Evolutionary conservation across 1,140 invertebrate species (phyloP), one percentile per base, ranked within the genome.

Genomic region (Drosophila repleta): DNA sequence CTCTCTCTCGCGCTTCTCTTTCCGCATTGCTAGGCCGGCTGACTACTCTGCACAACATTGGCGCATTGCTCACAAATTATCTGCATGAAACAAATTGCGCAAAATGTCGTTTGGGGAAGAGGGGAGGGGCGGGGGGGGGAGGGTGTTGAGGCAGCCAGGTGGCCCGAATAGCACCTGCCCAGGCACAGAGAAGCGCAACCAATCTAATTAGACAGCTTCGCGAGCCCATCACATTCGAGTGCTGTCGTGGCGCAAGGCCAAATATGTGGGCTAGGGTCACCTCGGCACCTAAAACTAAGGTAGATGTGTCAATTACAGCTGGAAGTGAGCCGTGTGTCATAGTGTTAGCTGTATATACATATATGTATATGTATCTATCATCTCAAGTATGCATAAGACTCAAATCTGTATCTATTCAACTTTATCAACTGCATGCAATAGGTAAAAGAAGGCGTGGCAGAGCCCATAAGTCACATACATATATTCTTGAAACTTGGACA

Each of bases 161-260:
- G 48, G 48, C 46, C 45, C 21, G 11, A 29, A 8, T 41, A 11
- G n/a, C 32, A 35, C 10, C 11, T 35, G 64, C 17, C 43, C 41
- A 6, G 32, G 46, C 55, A 29, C 26, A 56, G 58, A 41, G 57
- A 70, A 62, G 61, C 70, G 57, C 49, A 61, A 67, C 75, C 79
- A 82, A 87, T 88, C 83, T 88, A 87, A 88, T 88, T 82, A 88
- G 56, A 10, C 45, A 53, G 55, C 69, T 57, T 41, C 63, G 70
- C 63, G 52, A 64, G 67, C 66, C 79, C 76, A 55, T 61, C 73
- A 76, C 76, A 76, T 76, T 76, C 52, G 77, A 80, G 77, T 72
- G 77, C 17, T 37, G 45, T 17, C n/a, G 24, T 32, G 41, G 45
- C 26, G 26, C 24, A 49, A 62, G 57, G 45, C 26, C 35, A 49